Base-by-base conservation (phyloP, 2,797 vertebrate genomes). In the Octomys mimax region DNA sequence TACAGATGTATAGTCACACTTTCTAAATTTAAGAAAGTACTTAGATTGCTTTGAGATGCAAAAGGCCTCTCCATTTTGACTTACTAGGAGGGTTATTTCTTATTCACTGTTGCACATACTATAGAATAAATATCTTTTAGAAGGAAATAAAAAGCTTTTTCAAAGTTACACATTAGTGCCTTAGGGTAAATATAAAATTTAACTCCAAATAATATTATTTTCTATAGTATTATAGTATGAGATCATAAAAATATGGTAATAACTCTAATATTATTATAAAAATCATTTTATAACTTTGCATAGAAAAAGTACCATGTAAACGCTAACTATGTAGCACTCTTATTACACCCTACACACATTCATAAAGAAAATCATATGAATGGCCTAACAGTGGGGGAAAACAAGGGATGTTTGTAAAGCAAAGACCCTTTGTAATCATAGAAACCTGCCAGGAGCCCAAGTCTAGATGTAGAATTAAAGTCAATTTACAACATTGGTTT, bases 211-310 rank as follows among this genome's bases (percentile, higher is more conserved):
- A 46, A 92, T 86, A 95, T 96, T 92, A 96, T 95, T 92, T 36
- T 18, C 31, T 86, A 66, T 82, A 87, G 49, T 81, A 89, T 94
- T 92, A 91, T 93, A 66, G 31, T 46, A 87, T 49, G 14, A 89
- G 70, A 85, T 19, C 31, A 71, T 52, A 97, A 93, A 93, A 95
- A 92, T 61, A 89, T 31, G 8, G 75, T 92, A 90, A 78, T 95
- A 96, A 94, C 96, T 96, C 73, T 92, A 91, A 4, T 97, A 79
- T 87, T 89, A 97, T 97, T 97, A 94, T 84, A 94, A 93, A 91
- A 92, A 90, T 91, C 46, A 94, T 94, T 96, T 61, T 95, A 39
- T 80, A 93, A 80, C 79, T 95, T 71, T 90, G 70, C 75, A 70
- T 28, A 93, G 87, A 96, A 95, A 86, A 96, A 95, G 42, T 79